A percentile compares a stretch with the other conserved stretches of the same genome.
phyloP scores from a whole-genome alignment of 35 echinoderm and acorn worm genomes.

The Acanthaster planci region DNA sequence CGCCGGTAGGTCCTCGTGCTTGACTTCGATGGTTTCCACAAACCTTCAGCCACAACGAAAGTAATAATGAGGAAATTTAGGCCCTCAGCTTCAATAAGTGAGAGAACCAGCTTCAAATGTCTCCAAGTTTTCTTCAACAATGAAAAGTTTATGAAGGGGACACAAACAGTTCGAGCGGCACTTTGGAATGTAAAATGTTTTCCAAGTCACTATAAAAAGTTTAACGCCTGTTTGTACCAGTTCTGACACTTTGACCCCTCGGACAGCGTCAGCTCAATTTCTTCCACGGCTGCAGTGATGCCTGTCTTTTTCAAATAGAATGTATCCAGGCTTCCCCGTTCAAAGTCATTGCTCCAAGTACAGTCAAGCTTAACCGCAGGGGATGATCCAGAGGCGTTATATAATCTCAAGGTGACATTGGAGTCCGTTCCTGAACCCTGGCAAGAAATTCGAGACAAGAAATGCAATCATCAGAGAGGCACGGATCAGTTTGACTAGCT shows the following conservation, averaged over 20 bases:
- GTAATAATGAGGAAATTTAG: no score
- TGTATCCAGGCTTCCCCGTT: constrained; percentile 53
- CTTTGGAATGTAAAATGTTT: no score
- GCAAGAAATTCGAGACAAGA: not conserved
- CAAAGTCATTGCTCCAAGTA: constrained; percentile 77
- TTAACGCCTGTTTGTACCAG: no score
- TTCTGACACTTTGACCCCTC: not conserved
- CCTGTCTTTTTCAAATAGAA: constrained; percentile 57
- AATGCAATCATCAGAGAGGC: no score
- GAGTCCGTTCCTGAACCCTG: constrained; percentile 78
- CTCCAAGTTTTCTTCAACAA: no score
- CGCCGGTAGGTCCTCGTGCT: not conserved
- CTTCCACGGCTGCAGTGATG: constrained; percentile 45
- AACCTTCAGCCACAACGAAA: no score
- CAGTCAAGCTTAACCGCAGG: constrained; percentile 56
- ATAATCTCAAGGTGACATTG: constrained; percentile 66
- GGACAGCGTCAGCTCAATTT: constrained; percentile 52
- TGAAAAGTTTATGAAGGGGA: no score
- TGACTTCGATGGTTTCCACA: not conserved
- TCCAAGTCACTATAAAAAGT: no score
- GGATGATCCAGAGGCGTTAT: constrained; percentile 61
- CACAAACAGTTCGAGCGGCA: no score
- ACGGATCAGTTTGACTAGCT: no score
- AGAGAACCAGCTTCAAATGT: no score
- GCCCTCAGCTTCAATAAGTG: no score